Evolutionary conservation across 2,888 invertebrate genomes (phyloP).

Genomic region (Ctenicera cuprea): DNA sequence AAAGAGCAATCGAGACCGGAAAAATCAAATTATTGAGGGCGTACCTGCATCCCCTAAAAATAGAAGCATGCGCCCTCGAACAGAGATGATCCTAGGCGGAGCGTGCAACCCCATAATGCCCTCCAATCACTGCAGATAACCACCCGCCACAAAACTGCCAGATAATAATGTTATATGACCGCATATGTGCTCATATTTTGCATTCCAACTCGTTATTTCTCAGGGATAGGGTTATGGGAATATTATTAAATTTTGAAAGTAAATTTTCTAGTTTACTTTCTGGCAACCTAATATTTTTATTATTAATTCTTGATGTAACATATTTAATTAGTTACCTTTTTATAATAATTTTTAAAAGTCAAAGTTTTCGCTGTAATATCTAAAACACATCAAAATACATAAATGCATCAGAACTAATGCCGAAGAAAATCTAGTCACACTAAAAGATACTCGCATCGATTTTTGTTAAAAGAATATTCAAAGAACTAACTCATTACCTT

Average conservation of each 20-base stretch:
- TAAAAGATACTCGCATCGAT: too few species aligned
- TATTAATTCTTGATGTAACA: too few species aligned
- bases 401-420: too few species aligned
- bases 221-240: conserved; percentile 11
- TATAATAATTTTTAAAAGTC: too few species aligned
- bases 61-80: conserved; percentile 50
- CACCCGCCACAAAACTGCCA: conserved; percentile 65
- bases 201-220: conserved; percentile 36
- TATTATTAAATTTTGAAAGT: neutral
- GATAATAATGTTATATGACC: conserved; percentile 67
- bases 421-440: too few species aligned
- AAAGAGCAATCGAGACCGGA: conserved; percentile 14
- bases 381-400: too few species aligned
- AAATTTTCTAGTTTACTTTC: neutral
- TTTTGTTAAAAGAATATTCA: too few species aligned
- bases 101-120: conserved; percentile 63
- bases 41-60: conserved; percentile 63
- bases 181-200: conserved; percentile 53
- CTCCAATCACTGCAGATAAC: conserved; percentile 67
- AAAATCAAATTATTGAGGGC: conserved; percentile 58
- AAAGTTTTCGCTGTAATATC: too few species aligned
- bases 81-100: conserved; percentile 51
- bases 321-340: too few species aligned
- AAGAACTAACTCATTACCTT: too few species aligned
- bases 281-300: neutral